Base-by-base conservation (phyloP, 2,113 vertebrate genomes). In the Mesembrinibis cayennensis region DNA sequence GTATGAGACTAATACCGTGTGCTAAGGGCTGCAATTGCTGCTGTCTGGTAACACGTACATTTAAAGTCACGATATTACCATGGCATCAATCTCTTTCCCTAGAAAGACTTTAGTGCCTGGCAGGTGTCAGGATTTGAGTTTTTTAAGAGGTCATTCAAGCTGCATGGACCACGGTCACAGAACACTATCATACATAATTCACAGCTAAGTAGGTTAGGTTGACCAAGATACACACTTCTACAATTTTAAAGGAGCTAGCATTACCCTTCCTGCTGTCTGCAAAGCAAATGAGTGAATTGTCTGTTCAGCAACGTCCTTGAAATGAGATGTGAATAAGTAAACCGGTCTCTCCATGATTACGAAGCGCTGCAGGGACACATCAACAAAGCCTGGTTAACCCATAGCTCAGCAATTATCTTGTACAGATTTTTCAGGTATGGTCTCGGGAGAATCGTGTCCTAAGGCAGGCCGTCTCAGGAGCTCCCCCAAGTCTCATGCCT, bases 171-270 rank as follows among this genome's bases (percentile, higher is more conserved):
- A 34, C 3, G 1, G 27, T 25, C 50, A 23, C 0, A 50, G 70
- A 45, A 12, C 6, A 3, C 17, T 6, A 26, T 4, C 47, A 29
- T 1, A 10, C 13, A 5, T 5, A 71, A n/a, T 2, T 52, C 34
- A 34, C 32, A 69, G 20, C 3, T 6, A 3, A 34, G 14, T 3
- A 15, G 58, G 2, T n/a, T 18, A 40, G 17, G 17, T 0, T 23
- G 52, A 67, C 36, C 42, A 18, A 13, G 11, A 26, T 1, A 23
- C 0, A 26, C 7, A 36, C 62, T 44, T 5, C 0, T 1, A 23
- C 11, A 34, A 9, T 9, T 11, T 2, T 38, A 16, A 13, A 56
- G 72, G 27, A 72, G 73, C 6, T 32, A 5, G 36, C 13, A 25
- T 4, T 17, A n/a, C 34, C 38, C 34, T 36, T 32, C 38, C 9